A percentile compares a stretch with the other conserved stretches of the same genome.
phyloP scores from a whole-genome alignment of 2,113 vertebrate species.

The Hippotragus niger region DNA sequence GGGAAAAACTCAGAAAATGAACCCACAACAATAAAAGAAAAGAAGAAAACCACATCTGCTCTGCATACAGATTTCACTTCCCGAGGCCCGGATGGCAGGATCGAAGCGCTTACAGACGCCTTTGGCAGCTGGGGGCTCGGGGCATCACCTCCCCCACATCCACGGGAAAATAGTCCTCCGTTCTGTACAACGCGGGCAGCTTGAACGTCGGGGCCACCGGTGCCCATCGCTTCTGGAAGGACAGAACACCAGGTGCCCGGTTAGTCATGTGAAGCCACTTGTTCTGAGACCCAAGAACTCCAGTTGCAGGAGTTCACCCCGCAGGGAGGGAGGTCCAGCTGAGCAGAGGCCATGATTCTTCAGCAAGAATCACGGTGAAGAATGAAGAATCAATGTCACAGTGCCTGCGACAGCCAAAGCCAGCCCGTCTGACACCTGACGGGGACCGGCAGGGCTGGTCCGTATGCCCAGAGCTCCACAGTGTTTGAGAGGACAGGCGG shows the following conservation, averaged over 20 bases:
- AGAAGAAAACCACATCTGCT: neutral
- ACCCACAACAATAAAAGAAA: no score
- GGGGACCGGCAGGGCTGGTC: accelerated
- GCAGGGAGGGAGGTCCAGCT: accelerated
- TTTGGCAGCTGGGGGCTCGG: neutral
- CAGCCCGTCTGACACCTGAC: accelerated
- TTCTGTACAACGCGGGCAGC: constrained; percentile 67
- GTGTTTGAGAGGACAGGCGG: neutral
- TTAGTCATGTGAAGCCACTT: neutral
- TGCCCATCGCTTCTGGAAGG: constrained; percentile 63
- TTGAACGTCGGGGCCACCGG: neutral
- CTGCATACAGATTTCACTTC: accelerated
- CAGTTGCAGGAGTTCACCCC: neutral
- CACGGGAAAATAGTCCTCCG: constrained; percentile 61
- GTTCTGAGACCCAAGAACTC: neutral
- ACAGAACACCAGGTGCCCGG: neutral
- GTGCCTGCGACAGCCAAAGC: neutral
- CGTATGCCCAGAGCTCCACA: neutral
- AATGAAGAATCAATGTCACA: neutral
- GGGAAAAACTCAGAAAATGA: neutral
- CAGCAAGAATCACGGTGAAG: neutral
- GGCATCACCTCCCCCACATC: neutral
- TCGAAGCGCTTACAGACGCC: neutral
- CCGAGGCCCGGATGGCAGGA: accelerated
- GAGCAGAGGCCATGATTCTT: accelerated